Base-by-base conservation (phyloP, 2,888 invertebrate genomes). In the Germaria angustata region DNA sequence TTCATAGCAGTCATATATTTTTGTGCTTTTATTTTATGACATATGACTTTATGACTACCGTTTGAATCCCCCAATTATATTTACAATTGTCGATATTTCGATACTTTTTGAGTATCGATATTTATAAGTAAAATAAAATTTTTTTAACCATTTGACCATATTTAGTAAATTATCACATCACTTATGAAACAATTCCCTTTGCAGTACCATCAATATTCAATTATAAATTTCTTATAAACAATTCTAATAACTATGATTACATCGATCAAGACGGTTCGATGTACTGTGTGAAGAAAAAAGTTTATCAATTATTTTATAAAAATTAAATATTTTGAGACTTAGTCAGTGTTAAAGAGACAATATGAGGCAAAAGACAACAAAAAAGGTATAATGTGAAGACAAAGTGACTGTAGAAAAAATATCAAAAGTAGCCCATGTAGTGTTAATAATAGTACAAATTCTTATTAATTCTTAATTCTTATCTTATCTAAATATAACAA, bases 401-500 rank as follows among this genome's bases (percentile, higher is more conserved):
- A 24, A 55, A 39, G 22, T 24, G 32, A 39, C 2, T 0, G 22
- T n/a, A n/a, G n/a, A n/a, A n/a, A n/a, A 24, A 17, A 53, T 39
- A 41, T 69, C 24, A 57, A 39, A 32, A 39, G 65, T 1, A 78
- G 51, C 57, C n/a, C 44, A 17, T 13, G 15, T 57, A 55, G 28
- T n/a, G 15, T 57, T 49, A 72, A n/a, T 55, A 65, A 61, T 24
- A 41, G n/a, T 0, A 20, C 17, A 36, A 72, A 77, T 28, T 75
- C 9, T 34, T 8, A n/a, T n/a, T n/a, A n/a, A n/a, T n/a, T n/a
- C n/a, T 68, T 9, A 4, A 15, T 46, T 59, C 22, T 78, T 81
- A 81, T 81, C 81, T 81, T 17, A 78, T 81, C 78, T 2, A 24
- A 51, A 46, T 20, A 13, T 24, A 41, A n/a, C n/a, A 68, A 49